These are phyloP conservation scores for Lordiphosa clarofinis DNA, from an alignment of 1,140 invertebrate genomes.

Conservation along the genomic window DNA sequence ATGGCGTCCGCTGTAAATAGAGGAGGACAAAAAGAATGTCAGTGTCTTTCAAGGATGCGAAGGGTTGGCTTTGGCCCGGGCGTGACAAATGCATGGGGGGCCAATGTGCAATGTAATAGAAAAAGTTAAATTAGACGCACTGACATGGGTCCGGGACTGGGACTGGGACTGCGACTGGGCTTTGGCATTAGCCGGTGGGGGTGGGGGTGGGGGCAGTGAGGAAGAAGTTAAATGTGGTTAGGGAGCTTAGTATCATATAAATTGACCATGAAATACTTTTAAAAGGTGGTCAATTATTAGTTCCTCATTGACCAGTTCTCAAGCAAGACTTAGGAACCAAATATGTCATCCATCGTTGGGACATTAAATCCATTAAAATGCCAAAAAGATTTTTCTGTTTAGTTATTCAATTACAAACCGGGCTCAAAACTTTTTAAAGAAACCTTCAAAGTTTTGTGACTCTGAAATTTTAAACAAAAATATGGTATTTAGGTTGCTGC, in stretches of 20 bases:
- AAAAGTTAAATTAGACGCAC: conserved; percentile 74
- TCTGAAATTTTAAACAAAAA: too few species aligned
- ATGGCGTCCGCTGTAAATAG: conserved; percentile 41
- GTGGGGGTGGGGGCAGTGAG: not conserved
- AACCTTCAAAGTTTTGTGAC: too few species aligned
- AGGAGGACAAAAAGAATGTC: conserved; percentile 25
- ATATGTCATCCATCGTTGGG: too few species aligned
- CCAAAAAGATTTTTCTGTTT: too few species aligned
- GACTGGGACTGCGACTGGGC: too few species aligned
- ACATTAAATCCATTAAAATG: too few species aligned
- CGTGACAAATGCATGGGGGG: conserved; percentile 56
- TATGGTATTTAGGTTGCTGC: too few species aligned
- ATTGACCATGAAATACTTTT: not conserved
- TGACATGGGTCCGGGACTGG: conserved; percentile 25
- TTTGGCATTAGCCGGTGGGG: too few species aligned
- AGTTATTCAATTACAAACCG: too few species aligned
- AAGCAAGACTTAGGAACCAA: too few species aligned
- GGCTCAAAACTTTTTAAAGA: too few species aligned
- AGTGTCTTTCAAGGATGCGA: conserved; percentile 59
- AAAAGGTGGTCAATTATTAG: not conserved
- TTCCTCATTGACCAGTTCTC: too few species aligned
- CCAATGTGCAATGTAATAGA: conserved; percentile 69
- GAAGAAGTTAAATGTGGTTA: not conserved
- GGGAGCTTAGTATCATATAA: not conserved
- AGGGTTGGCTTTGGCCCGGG: conserved; percentile 17